phyloP scores from a whole-genome alignment of 2,888 invertebrate genomes.

The Maniola hyperantus region DNA sequence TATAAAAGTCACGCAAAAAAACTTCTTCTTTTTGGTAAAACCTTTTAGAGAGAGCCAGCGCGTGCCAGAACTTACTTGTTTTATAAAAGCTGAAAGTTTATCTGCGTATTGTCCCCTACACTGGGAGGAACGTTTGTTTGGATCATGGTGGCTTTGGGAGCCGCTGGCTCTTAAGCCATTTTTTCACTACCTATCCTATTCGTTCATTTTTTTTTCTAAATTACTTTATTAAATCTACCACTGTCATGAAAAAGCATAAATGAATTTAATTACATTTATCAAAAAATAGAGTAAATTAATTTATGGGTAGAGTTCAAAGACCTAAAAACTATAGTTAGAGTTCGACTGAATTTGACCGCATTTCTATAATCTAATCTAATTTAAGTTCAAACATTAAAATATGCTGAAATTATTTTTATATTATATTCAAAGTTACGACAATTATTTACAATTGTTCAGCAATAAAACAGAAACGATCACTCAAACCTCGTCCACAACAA shows the following conservation, averaged over 20 bases:
- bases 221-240: too few species aligned
- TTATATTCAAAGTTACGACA: neutral
- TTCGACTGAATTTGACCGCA: neutral
- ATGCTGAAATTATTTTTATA: neutral
- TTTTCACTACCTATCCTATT: too few species aligned
- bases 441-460: neutral
- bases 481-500: conserved; percentile 37
- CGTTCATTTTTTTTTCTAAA: neutral
- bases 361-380: neutral
- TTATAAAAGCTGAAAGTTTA: too few species aligned
- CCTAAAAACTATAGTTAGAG: neutral
- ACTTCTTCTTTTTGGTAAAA: neutral
- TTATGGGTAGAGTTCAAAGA: neutral
- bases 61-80: too few species aligned
- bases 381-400: neutral
- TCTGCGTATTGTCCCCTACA: too few species aligned
- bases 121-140: too few species aligned
- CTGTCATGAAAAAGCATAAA: neutral
- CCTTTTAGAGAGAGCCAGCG: neutral
- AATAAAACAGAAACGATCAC: conserved; percentile 7
- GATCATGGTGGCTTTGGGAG: too few species aligned
- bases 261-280: neutral
- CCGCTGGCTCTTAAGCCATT: too few species aligned
- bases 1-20: neutral
- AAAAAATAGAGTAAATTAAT: neutral